Evolutionary conservation across 2,113 vertebrate genomes (phyloP), one percentile per base, ranked within the genome.

Genomic region (Nyctibius bracteatus): DNA sequence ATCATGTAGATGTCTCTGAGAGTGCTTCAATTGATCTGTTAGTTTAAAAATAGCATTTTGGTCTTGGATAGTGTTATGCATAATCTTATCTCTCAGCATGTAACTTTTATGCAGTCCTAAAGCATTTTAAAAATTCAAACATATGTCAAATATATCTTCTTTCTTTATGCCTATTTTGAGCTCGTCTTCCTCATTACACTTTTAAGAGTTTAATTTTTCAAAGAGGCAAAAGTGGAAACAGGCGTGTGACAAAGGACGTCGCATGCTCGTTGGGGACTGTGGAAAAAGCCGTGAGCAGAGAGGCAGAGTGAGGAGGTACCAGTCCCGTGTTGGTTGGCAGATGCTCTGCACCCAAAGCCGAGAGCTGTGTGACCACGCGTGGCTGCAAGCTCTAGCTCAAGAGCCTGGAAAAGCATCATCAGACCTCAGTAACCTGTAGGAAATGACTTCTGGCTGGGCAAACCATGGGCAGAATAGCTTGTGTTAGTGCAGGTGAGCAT

Each of bases 91-190:
- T 86, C 37, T 84, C 24, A 9, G 24, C 43, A 55, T 59, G 51
- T 43, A 74, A 55, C 46, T 88, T 90, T 59, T 51, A 33, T 81
- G 72, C 55, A 30, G 9, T 84, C 39, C 59, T 70, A 41, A 86
- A 43, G 68, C 51, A 47, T 63, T 88, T 97, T 91, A 95, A 97
- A 96, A 92, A 96, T 96, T 94, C 75, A 94, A 74, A 74, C 30
- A 3, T 39, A 21, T 81, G 92, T 94, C 94, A 88, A 83, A 95
- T 95, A 77, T 24, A 83, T 96, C 92, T 55, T 81, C n/a, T 79
- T n/a, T 83, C 71, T 73, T 77, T 73, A 37, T 70, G 71, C 63
- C 88, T 97, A 90, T 96, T 96, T 95, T 70, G 37, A 95, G 92
- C 89, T 78, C 2, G 0, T 94, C 63, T 84, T 87, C 37, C 54